Evolutionary conservation across 2,113 vertebrate genomes (phyloP).

Genomic region (Pipra filicauda): DNA sequence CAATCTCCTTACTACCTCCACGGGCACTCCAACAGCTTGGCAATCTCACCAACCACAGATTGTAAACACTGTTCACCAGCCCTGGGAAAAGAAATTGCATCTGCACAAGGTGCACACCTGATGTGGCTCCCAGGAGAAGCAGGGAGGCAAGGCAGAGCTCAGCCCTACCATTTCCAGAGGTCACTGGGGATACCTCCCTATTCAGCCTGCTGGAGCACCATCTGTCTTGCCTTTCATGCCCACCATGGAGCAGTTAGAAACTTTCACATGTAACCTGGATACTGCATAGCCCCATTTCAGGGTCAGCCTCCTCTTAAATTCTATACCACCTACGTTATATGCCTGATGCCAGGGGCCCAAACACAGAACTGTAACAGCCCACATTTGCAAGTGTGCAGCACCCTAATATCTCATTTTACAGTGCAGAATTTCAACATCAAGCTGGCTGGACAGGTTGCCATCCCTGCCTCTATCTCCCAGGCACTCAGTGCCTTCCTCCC

Average conservation of each 20-base stretch:
- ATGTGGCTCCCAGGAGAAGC: neutral
- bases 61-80: neutral
- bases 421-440: neutral
- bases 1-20: neutral
- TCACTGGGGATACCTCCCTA: neutral
- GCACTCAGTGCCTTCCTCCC: neutral
- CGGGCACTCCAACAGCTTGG: neutral
- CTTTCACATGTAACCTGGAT: neutral
- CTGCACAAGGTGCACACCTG: accelerated
- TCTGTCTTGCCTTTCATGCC: neutral
- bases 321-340: neutral
- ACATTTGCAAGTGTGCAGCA: neutral
- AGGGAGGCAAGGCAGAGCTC: neutral
- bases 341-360: neutral
- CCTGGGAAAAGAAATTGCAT: neutral
- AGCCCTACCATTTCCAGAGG: neutral
- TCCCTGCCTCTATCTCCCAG: neutral
- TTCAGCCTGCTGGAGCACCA: neutral
- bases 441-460: neutral
- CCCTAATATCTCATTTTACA: neutral
- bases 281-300: neutral
- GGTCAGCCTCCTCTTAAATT: neutral
- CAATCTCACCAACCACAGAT: neutral
- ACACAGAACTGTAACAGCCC: neutral
- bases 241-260: accelerated